Percentiles rank a stretch among this genome's conserved stretches.
These are phyloP conservation scores for Percopsis transmontana DNA, from an alignment of 2,113 vertebrate genomes.

Conservation along the genomic window DNA sequence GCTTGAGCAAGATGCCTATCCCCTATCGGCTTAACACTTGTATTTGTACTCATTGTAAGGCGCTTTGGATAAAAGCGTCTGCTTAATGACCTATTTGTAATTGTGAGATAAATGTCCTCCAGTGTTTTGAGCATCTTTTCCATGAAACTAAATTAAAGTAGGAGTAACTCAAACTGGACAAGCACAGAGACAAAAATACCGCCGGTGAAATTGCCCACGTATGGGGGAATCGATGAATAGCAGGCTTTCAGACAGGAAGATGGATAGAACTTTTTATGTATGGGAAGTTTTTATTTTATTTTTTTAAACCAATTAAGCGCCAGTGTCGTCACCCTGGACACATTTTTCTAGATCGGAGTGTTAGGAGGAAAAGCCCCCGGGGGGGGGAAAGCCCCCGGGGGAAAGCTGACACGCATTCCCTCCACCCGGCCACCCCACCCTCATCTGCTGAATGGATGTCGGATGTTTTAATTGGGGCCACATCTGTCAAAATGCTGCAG, in stretches of 20 bases:
- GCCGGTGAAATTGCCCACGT: constrained; percentile 9
- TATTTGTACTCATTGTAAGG: too few relatives aligned
- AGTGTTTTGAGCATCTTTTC: not conserved
- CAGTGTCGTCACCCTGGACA: constrained; percentile 49
- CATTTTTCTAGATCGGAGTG: constrained; percentile 36
- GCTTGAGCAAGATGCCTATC: too few relatives aligned
- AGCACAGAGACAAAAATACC: constrained; percentile 19
- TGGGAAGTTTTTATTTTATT: constrained; percentile 3
- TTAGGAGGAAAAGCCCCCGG: constrained; percentile 12
- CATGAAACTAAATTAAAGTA: not conserved
- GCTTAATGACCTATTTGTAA: too few relatives aligned
- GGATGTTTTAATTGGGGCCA: constrained; percentile 60
- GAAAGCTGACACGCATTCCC: constrained; percentile 39
- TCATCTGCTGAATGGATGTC: constrained; percentile 40
- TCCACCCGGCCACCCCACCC: not conserved
- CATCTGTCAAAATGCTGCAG: constrained; percentile 47
- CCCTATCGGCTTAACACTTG: too few relatives aligned
- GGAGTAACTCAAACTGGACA: not conserved
- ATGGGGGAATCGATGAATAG: constrained; percentile 5
- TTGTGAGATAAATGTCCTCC: not conserved
- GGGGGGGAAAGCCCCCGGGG: constrained; percentile 30
- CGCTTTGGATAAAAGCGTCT: too few relatives aligned
- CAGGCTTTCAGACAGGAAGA: constrained; percentile 42
- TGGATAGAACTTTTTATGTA: constrained; percentile 36
- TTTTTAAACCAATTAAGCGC: constrained; percentile 61